Base-by-base conservation (phyloP, 2,113 vertebrate genomes). In the Triplophysa tibetana region DNA sequence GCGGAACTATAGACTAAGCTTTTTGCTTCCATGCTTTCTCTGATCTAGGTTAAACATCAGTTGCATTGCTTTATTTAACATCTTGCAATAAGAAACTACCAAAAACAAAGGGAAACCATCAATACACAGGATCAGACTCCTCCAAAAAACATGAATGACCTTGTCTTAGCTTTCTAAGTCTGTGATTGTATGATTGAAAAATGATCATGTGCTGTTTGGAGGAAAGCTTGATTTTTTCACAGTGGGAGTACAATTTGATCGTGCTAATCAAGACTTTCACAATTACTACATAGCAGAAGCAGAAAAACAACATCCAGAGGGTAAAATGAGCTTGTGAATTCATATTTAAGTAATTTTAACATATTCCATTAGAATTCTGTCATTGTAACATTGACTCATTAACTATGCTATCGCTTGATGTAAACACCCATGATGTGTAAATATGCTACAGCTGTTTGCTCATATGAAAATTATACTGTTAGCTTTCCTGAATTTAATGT, bases 151-250 rank as follows among this genome's bases (percentile, higher is more conserved):
- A 10, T 70, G 10, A 11, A 19, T 60, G 54, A 23, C 70, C 70
- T 60, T 73, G 29, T 60, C 52, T 58, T 19, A 16, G 70, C 58
- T 29, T 58, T 29, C 21, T 58, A 54, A 56, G 29, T 72, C 29
- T 73, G 19, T 41, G 21, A 23, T 73, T 73, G 54, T 73, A 41
- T n/a, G n/a, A n/a, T n/a, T n/a, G n/a, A n/a, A 43, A 73, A 23
- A 73, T 43, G 12, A 60, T 43, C 0, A 6, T 60, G 43, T 43
- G 54, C 54, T 10, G 54, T 1, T 73, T 73, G 1, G 17, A 29
- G 12, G n/a, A 41, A 24, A 43, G 70, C 33, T 73, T 73, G 70
- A 73, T 73, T 60, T 60, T 73, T 19, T 60, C 54, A 13, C 69
- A 58, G 29, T 23, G 33, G 56, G 70, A 73, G 33, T 23, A 3